A percentile compares a stretch with the other conserved stretches of the same genome.
These are phyloP conservation scores for Apodemia zela DNA, from an alignment of 2,888 invertebrate genomes.

Conservation along the genomic window DNA sequence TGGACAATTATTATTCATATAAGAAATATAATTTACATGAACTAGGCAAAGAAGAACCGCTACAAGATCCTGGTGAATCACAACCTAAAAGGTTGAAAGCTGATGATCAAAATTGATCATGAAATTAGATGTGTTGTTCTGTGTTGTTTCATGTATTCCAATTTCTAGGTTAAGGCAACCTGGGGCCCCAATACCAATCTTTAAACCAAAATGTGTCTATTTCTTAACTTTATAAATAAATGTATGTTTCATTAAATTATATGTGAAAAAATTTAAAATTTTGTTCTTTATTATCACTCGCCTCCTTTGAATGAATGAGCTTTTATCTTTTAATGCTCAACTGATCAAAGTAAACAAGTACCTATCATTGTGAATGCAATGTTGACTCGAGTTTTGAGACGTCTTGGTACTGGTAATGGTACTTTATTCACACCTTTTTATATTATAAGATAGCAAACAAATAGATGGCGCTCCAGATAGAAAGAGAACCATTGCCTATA, in stretches of 20 bases:
- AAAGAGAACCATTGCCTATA: too few relatives aligned
- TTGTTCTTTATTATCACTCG: too few relatives aligned
- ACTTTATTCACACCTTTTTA: too few relatives aligned
- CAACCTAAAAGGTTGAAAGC: conserved; percentile 70
- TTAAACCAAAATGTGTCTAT: conserved; percentile 55
- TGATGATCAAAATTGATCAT: conserved; percentile 42
- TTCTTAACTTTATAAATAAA: conserved; percentile 35
- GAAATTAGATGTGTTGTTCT: conserved; percentile 24
- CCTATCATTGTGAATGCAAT: too few relatives aligned
- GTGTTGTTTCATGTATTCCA: conserved; percentile 32
- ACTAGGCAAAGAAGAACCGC: conserved; percentile 65
- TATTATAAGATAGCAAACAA: too few relatives aligned
- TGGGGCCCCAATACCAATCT: conserved; percentile 63
- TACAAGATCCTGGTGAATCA: conserved; percentile 59
- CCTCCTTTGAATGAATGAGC: too few relatives aligned
- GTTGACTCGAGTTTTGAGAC: too few relatives aligned
- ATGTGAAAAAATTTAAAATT: too few relatives aligned
- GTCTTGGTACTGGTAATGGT: too few relatives aligned
- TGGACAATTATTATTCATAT: conserved; percentile 87
- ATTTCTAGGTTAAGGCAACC: conserved; percentile 54
- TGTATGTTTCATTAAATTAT: conserved; percentile 32
- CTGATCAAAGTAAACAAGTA: too few relatives aligned
- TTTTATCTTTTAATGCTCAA: too few relatives aligned
- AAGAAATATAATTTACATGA: conserved; percentile 93
- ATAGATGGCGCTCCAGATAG: too few relatives aligned